Evolutionary conservation across 2,888 invertebrate genomes (phyloP), one percentile per base, ranked within the genome.

Genomic region (Proisotoma minuta): DNA sequence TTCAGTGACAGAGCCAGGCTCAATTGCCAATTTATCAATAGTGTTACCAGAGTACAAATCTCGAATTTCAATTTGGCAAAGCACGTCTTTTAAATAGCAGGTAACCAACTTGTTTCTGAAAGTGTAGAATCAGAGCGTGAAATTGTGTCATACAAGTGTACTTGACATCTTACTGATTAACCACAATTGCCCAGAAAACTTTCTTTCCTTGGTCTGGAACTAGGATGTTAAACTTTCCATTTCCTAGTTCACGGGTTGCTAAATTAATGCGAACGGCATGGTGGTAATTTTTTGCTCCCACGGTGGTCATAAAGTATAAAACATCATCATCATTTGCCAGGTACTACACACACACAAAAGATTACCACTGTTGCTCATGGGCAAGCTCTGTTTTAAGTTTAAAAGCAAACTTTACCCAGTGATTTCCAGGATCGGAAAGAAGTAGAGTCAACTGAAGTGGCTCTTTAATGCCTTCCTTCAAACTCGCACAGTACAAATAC

Each of bases 81-180:
- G 95, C 15, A 97, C 96, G 82, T 98, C 94, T 76, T 90, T 85
- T 64, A 96, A 84, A 77, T 96, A 98, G 77, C 89, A 88, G 34
- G 92, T 79, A 56, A 95, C 84, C 34, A 98, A 81, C 78, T 91
- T 89, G 77, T 94, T 85, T 20, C 68, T 70, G 39, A 8, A 51
- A 28, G n/a, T 57, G 27, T 2, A 29, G n/a, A n/a, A n/a, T n/a
- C 5, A 57, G n/a, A 49, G 23, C 12, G 5, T 49, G n/a, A 49
- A 8, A 3, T 49, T 49, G n/a, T n/a, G n/a, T n/a, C n/a, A n/a
- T n/a, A n/a, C 8, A 10, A 15, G 34, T 34, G 34, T 15, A 34
- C 15, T 34, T 34, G 71, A 34, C 62, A 75, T 23, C 34, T 77
- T 94, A 85, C 23, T 84, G 81, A 77, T 91, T 85, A 0, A 94